phyloP scores from a whole-genome alignment of 2,888 invertebrate genomes.

The Stenichneumon culpator region DNA sequence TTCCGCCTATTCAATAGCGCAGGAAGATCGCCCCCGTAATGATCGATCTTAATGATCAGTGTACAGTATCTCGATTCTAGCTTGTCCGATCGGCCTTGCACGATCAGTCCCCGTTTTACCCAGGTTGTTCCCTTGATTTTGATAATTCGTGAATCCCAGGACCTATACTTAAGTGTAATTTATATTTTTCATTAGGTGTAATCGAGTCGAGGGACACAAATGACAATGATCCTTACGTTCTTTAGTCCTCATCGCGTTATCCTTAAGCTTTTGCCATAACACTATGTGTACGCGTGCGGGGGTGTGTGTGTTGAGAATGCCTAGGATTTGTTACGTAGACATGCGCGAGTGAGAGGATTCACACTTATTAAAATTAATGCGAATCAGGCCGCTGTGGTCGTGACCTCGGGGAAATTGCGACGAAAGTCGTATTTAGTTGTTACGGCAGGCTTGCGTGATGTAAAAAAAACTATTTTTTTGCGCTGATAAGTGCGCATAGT shows the following conservation, averaged over 20 bases:
- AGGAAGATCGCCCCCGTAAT: neutral
- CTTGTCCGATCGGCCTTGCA: slow-evolving; percentile 31
- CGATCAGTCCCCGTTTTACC: slow-evolving; percentile 46
- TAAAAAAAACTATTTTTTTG: slow-evolving; percentile 23
- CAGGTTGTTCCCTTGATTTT: slow-evolving; percentile 78
- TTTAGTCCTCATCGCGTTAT: slow-evolving; percentile 46
- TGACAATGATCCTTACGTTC: slow-evolving; percentile 23
- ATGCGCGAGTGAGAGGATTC: slow-evolving; percentile 78
- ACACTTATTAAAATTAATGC: slow-evolving; percentile 84
- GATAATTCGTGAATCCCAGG: slow-evolving; percentile 82
- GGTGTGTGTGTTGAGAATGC: slow-evolving; percentile 58
- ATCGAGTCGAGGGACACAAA: neutral
- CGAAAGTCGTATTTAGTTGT: slow-evolving; percentile 61
- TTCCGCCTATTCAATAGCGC: slow-evolving; percentile 14
- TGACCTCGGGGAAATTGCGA: slow-evolving; percentile 59
- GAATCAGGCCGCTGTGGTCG: slow-evolving; percentile 35
- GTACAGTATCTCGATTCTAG: slow-evolving; percentile 61
- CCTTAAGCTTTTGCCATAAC: slow-evolving; percentile 81
- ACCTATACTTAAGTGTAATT: slow-evolving; percentile 74
- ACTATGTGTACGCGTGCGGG: slow-evolving; percentile 72
- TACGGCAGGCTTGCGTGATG: slow-evolving; percentile 16
- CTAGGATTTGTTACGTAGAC: slow-evolving; percentile 42
- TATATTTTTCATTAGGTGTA: slow-evolving; percentile 70
- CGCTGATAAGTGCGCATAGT: slow-evolving; percentile 16
- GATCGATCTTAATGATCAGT: slow-evolving; percentile 55